Evolutionary conservation across 2,888 invertebrate genomes (phyloP), one percentile per base, ranked within the genome.

Genomic region (Polymixis lichenea): DNA sequence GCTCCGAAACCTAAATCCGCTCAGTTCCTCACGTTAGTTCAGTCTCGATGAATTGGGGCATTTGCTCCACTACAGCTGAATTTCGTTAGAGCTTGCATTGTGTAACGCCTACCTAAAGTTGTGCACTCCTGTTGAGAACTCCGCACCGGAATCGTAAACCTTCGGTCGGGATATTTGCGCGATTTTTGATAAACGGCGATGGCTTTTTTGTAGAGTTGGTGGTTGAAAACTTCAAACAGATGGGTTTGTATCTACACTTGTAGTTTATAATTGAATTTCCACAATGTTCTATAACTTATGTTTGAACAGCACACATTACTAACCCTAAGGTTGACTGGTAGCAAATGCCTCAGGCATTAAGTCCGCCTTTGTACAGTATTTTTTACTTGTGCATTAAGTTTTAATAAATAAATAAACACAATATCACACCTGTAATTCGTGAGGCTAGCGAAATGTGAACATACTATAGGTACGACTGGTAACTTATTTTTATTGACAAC

Each of bases 11-110:
- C 90, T 78, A 89, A 88, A 90, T 89, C 84, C 90, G 91, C 91
- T 93, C 91, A 90, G 93, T 93, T 94, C 92, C 95, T 93, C 95
- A 92, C 93, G 94, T 95, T 95, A 95, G 91, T 94, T 92, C 93
- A 92, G 91, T 93, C 89, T 91, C 91, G 88, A 92, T 94, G 93
- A 94, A 93, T 93, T 91, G 91, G 89, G 87, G 88, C 92, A 90
- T 89, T 91, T 90, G 91, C 90, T 89, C 84, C 89, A 89, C 86
- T 89, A 89, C 80, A 85, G 80, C 89, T 81, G 89, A 88, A 90
- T 88, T 87, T 85, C 83, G 83, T 79, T 83, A 66, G 69, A 81
- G 78, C 79, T 77, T 80, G 82, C 83, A 86, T 70, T 79, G 84
- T 78, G 86, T 86, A 85, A 83, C 76, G 76, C 83, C 79, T 80